Percentiles rank a stretch among this genome's conserved stretches.
These are phyloP conservation scores for Drosophila willistoni DNA, from an alignment of 1,140 invertebrate genomes.

Conservation along the genomic window DNA sequence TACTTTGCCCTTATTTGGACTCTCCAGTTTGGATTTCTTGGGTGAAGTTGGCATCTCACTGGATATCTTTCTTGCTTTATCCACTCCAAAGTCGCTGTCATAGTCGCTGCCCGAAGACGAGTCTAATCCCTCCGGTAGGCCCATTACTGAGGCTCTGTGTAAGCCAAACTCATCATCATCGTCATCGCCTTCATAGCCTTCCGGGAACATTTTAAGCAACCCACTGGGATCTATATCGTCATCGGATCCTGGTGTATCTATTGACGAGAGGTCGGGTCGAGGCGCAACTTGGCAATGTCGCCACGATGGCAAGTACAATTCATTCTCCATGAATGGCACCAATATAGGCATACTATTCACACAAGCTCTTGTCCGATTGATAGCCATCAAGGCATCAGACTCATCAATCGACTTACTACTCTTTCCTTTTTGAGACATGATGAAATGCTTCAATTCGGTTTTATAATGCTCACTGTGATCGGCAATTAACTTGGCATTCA, in stretches of 20 bases:
- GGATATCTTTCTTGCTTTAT: too few relatives aligned
- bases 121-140: too few relatives aligned
- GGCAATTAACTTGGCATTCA: neutral
- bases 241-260: neutral
- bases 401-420: rapidly evolving
- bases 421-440: neutral
- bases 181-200: neutral
- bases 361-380: too few relatives aligned
- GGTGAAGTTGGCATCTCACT: neutral
- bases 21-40: neutral
- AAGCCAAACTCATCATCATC: neutral
- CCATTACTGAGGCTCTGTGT: neutral
- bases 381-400: too few relatives aligned
- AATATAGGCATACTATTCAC: neutral
- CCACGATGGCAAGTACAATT: neutral
- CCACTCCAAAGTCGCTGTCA: too few relatives aligned
- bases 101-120: too few relatives aligned
- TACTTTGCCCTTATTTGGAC: too few relatives aligned
- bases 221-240: neutral
- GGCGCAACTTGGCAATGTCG: neutral
- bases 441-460: neutral
- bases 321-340: neutral
- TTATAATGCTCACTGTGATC: neutral
- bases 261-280: neutral
- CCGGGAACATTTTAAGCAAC: neutral